A percentile compares a stretch with the other conserved stretches of the same genome.
Evolutionary conservation across 2,888 invertebrate species (phyloP).

Genomic region (Acanthosepion pharaonis): DNA sequence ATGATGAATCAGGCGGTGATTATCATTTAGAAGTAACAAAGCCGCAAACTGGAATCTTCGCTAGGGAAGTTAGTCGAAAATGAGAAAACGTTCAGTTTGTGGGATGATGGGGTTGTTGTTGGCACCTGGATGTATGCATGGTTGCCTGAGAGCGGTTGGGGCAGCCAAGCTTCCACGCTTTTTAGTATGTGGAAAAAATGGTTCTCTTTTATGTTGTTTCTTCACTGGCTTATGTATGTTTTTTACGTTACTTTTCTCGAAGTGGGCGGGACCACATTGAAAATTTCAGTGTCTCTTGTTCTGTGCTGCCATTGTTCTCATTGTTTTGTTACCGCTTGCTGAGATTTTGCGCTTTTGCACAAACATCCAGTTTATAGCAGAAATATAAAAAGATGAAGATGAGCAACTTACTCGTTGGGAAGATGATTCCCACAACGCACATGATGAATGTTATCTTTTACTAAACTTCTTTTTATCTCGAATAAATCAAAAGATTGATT

Average conservation of each 20-base stretch:
- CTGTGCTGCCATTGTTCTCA: slow-evolving; percentile 15
- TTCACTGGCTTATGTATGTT: background rate
- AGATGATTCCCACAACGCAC: too few species aligned
- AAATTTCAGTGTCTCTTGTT: background rate
- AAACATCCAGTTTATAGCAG: too few species aligned
- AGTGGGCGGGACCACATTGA: background rate
- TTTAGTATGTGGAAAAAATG: background rate
- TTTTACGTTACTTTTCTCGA: background rate
- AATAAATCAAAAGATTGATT: too few species aligned
- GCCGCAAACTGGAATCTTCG: too few species aligned
- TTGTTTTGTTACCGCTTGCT: background rate
- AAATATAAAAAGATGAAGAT: too few species aligned
- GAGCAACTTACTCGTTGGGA: too few species aligned
- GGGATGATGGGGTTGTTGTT: background rate
- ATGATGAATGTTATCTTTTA: too few species aligned
- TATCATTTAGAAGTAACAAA: too few species aligned
- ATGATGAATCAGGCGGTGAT: too few species aligned
- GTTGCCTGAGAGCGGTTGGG: background rate
- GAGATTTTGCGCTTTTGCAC: too few species aligned
- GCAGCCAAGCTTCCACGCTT: background rate
- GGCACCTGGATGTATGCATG: slow-evolving; percentile 4
- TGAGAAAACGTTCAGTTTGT: background rate
- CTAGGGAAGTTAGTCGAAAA: background rate
- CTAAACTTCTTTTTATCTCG: too few species aligned
- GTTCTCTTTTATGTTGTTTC: background rate